Evolutionary conservation across 2,888 invertebrate genomes (phyloP).

Genomic region (Hemicrepidius hirtus): DNA sequence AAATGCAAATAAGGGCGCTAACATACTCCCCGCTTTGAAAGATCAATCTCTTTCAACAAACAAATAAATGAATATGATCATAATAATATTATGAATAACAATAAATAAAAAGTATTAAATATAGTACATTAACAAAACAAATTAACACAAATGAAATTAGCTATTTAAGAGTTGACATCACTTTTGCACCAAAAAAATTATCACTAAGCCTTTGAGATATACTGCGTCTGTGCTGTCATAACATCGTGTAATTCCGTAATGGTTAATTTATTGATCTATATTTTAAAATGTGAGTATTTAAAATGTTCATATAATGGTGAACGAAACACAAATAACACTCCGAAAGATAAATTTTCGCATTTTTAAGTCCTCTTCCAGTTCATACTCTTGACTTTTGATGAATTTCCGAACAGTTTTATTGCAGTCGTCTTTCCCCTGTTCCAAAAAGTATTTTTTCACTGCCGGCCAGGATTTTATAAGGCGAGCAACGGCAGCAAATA

Average conservation of each 20-base stretch:
- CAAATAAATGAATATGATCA: too few relatives aligned
- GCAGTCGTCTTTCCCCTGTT: neutral
- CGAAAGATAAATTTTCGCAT: neutral
- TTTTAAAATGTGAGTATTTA: too few relatives aligned
- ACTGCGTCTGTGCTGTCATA: neutral
- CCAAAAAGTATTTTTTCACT: constrained; percentile 8
- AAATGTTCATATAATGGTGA: neutral
- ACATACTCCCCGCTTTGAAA: too few relatives aligned
- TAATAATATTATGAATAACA: too few relatives aligned
- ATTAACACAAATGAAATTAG: too few relatives aligned
- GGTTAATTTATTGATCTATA: neutral
- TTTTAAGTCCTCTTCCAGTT: neutral
- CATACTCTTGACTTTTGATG: neutral
- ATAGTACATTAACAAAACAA: too few relatives aligned
- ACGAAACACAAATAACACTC: neutral
- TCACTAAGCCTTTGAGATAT: neutral
- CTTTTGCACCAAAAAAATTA: neutral
- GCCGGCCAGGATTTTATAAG: constrained; percentile 1
- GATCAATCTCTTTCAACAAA: too few relatives aligned
- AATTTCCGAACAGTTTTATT: neutral
- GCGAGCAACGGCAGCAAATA: neutral
- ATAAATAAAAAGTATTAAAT: too few relatives aligned
- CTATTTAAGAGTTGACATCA: neutral
- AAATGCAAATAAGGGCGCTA: too few relatives aligned
- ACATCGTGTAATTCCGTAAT: neutral